These are phyloP conservation scores for Panagrolaimus sp. DNA, from an alignment of 1,140 invertebrate genomes.

Conservation along the genomic window DNA sequence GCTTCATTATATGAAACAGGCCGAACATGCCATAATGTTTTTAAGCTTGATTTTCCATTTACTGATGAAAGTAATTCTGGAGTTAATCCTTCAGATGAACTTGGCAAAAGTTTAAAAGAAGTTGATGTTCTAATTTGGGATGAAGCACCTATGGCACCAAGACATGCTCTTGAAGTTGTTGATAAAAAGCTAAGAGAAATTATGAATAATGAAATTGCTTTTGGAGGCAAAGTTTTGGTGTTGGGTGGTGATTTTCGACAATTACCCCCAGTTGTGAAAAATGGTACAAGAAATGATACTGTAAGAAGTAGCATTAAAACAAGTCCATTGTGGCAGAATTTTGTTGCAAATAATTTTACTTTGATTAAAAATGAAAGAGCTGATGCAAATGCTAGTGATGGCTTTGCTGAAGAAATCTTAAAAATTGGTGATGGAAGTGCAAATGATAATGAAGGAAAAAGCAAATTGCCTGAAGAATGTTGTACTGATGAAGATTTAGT, in stretches of 20 bases:
- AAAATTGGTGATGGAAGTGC: neutral
- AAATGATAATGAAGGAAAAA: neutral
- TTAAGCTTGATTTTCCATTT: constrained; percentile 1
- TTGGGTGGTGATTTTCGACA: constrained; percentile 16
- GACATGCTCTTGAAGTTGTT: neutral
- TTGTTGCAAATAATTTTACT: neutral
- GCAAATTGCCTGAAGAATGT: neutral
- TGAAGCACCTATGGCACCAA: constrained; percentile 15
- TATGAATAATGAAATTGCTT: neutral
- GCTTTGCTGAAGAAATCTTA: neutral
- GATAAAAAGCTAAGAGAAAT: constrained; percentile 6
- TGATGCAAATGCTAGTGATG: neutral
- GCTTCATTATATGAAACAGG: neutral
- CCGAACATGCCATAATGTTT: constrained; percentile 14
- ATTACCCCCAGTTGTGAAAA: neutral
- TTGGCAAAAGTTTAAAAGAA: neutral
- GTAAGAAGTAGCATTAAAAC: neutral
- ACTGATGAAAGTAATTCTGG: neutral
- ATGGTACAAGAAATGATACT: neutral
- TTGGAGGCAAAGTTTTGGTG: constrained; percentile 8
- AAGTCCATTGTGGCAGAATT: neutral
- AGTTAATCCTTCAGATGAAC: neutral
- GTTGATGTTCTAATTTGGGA: neutral
- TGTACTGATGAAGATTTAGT: neutral
- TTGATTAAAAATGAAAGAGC: neutral